Evolutionary conservation across 2,113 vertebrate species (phyloP), one percentile per base, ranked within the genome.

Genomic region (Mixornis gularis): DNA sequence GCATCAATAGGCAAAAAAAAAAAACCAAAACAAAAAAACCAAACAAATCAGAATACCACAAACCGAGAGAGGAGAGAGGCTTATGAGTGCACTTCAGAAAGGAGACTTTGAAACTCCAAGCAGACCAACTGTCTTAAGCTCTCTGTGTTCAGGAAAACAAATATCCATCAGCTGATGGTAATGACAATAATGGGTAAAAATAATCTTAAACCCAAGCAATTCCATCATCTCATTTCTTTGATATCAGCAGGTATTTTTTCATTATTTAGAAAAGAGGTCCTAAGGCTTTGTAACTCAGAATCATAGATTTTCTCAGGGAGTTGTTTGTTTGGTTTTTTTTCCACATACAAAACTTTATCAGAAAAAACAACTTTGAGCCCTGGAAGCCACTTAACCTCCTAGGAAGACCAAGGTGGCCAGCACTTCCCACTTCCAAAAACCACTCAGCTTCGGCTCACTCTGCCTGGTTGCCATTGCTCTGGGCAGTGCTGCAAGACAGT

Each of bases 361-460:
- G 43, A 92, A 53, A 19, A 19, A 62, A 51, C 0, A 55, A 17
- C 51, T 49, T 41, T 29, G 36, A 63, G 43, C 30, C 29, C 52
- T 62, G 70, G 70, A 62, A 85, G 51, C 46, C 32, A 52, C 27
- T 48, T 32, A 24, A 2, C 3, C 43, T 82, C 43, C 34, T 59
- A 41, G 36, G 22, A 49, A 81, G 51, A 38, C 1, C 43, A 49
- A 69, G 49, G 36, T 41, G 36, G 38, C 34, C 48, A 63, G 21
- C 10, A 16, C 20, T 32, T 65, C 18, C 21, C 27, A 20, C 29
- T 55, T 51, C 20, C 40, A 71, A 43, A 63, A 71, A 17, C 18
- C 29, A 36, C 15, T 7, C 0, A 2, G 22, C 52, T 88, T 17
- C 40, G 83, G 4, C 32, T 78, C 13, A 1, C 7, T 36, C 14